Conservation (phyloP, 2,888 invertebrate species). For the Stenotaenia linearis region DNA sequence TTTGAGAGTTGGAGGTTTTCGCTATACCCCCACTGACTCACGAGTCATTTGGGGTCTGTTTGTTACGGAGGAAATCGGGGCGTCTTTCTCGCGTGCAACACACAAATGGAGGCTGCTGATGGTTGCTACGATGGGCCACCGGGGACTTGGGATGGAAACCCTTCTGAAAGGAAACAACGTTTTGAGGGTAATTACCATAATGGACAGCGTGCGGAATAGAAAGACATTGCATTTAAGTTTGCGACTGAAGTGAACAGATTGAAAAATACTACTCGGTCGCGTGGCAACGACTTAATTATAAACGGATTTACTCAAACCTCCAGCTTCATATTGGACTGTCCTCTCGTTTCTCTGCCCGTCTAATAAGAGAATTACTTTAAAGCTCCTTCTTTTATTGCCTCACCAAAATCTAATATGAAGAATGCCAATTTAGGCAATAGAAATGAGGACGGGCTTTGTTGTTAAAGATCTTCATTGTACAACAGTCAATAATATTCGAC, state of each 20-base stretch:
- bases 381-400: not conserved
- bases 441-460: not conserved
- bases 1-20: not conserved
- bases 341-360: not conserved
- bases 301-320: not conserved
- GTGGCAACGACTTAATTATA: not conserved
- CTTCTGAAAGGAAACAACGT: constrained; percentile 1
- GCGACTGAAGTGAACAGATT: not conserved
- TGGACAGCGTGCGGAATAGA: not conserved
- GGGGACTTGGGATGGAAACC: not conserved
- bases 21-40: not conserved
- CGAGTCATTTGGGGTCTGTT: not conserved
- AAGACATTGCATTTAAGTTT: not conserved
- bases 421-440: not conserved
- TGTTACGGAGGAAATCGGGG: not conserved
- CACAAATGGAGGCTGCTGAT: not conserved
- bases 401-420: not conserved
- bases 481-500: too few species aligned
- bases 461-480: not conserved
- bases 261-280: not conserved
- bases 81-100: not conserved
- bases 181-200: constrained; percentile 28
- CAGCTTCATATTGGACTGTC: not conserved
- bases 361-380: not conserved
- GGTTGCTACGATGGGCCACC: not conserved